These are phyloP conservation scores for Gymnogyps californianus DNA, from an alignment of 2,113 vertebrate species.

Conservation along the genomic window DNA sequence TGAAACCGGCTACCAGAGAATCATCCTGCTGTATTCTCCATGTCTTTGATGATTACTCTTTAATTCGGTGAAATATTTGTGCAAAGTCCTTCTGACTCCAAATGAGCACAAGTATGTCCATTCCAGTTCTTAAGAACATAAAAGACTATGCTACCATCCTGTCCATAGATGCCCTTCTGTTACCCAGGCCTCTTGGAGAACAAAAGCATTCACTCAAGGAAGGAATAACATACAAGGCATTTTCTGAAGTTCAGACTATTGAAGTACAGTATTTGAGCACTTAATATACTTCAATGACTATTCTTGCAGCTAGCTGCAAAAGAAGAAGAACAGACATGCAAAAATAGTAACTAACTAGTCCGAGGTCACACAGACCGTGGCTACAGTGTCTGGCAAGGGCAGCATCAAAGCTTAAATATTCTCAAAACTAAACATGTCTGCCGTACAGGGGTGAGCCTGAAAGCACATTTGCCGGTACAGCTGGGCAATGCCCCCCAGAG, in stretches of 20 bases:
- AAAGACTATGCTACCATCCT: not conserved
- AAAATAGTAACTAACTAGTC: not conserved
- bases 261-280: not conserved
- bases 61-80: not conserved
- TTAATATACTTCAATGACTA: not conserved
- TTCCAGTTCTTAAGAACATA: not conserved
- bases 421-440: not conserved
- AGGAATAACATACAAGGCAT: not conserved
- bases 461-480: not conserved
- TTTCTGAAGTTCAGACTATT: conserved; percentile 4
- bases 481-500: not conserved
- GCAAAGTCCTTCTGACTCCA: not conserved
- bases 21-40: not conserved
- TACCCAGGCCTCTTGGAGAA: not conserved
- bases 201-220: not conserved
- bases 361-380: not conserved
- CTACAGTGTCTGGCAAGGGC: not conserved
- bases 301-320: not conserved
- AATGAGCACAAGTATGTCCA: not conserved
- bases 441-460: not conserved
- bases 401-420: not conserved
- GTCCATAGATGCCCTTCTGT: not conserved
- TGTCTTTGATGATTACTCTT: not conserved
- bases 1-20: not conserved
- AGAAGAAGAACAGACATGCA: not conserved